Conservation (phyloP, 2,113 vertebrate genomes). For the Plecturocebus donacophilus region DNA sequence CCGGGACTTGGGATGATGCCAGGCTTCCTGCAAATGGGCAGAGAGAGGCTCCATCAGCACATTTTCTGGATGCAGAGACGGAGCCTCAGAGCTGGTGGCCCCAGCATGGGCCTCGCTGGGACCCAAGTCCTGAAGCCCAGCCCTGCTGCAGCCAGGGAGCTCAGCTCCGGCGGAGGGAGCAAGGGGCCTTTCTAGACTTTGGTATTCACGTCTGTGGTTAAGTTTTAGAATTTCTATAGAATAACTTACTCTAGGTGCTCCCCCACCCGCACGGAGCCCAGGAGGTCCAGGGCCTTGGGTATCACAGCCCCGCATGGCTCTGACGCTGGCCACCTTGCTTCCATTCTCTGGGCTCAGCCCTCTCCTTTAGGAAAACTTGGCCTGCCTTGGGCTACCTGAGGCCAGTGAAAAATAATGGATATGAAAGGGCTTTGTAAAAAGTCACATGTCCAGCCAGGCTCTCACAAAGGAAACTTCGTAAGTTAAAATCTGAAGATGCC, state of each 20-base stretch:
- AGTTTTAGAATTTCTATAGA: not conserved
- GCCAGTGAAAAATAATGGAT: not conserved
- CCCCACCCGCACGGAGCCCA: not conserved
- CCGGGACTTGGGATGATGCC: not conserved
- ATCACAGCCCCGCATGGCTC: not conserved
- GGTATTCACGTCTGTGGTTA: no score
- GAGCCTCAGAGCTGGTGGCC: not conserved
- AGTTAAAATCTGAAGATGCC: not conserved
- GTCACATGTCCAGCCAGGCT: not conserved
- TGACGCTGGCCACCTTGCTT: fast-evolving
- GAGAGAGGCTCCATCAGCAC: not conserved
- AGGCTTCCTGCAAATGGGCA: not conserved
- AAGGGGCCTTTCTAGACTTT: not conserved
- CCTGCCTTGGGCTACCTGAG: not conserved
- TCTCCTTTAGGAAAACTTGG: not conserved
- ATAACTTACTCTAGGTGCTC: fast-evolving
- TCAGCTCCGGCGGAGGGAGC: not conserved
- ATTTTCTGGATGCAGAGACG: not conserved
- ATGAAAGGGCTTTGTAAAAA: not conserved
- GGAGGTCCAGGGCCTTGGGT: not conserved
- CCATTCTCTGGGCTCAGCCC: not conserved
- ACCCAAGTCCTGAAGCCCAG: not conserved
- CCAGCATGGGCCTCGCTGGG: fast-evolving
- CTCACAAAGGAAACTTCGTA: not conserved
- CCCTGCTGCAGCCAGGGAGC: no score